Evolutionary conservation across 2,888 invertebrate species (phyloP).

Genomic region (Agrochola lota): DNA sequence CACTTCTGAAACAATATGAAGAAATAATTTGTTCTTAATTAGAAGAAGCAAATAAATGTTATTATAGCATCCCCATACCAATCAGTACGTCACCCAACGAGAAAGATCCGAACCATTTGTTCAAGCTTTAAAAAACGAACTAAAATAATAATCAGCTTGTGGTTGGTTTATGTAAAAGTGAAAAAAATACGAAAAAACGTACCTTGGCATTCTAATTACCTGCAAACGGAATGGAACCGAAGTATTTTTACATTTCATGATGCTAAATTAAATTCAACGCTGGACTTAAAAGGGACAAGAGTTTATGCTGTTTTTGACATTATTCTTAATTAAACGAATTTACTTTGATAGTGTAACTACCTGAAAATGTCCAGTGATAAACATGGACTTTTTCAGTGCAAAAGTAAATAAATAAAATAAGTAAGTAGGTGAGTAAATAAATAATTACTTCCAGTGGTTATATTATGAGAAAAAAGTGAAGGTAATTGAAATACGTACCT

Average conservation of each 20-base stretch:
- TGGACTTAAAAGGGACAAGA: slow-evolving; percentile 29
- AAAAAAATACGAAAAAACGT: slow-evolving; percentile 25
- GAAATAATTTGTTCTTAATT: background rate
- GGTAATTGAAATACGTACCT: no score
- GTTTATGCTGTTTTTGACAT: slow-evolving; percentile 27
- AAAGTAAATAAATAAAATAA: no score
- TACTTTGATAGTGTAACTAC: background rate
- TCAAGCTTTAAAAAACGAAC: slow-evolving; percentile 16
- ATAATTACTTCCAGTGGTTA: no score
- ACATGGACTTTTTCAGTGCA: no score
- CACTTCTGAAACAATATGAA: background rate
- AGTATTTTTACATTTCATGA: slow-evolving; percentile 52
- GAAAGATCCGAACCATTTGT: slow-evolving; percentile 20
- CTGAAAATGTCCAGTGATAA: background rate
- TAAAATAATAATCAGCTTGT: slow-evolving; percentile 28
- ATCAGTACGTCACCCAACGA: background rate
- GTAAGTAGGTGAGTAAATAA: no score
- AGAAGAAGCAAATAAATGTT: background rate
- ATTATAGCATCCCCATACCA: background rate
- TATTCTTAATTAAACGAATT: slow-evolving; percentile 49
- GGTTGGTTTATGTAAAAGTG: slow-evolving; percentile 28
- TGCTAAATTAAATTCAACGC: slow-evolving; percentile 27
- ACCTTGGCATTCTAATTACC: slow-evolving; percentile 56
- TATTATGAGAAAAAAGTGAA: no score
- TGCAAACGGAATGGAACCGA: slow-evolving; percentile 27